Base-by-base conservation (phyloP, 1,140 invertebrate genomes). In the Heliothis virescens region DNA sequence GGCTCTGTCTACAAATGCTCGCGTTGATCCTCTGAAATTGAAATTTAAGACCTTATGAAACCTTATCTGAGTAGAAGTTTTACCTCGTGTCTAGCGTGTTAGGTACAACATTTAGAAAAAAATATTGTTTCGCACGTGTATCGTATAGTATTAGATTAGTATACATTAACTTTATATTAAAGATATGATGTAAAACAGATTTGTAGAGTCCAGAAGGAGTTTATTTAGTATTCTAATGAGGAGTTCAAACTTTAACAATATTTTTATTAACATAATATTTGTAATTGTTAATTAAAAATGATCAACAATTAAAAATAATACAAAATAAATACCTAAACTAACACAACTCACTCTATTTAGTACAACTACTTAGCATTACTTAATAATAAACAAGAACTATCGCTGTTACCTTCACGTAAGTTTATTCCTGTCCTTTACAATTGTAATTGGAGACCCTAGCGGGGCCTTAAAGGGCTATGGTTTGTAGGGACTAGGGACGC, bases 1-100 rank as follows among this genome's bases (percentile, higher is more conserved):
- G 75, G 60, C 50, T 81, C 81, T 65, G 80, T 81, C 75, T 75
- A 80, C 63, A 71, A 85, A 82, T 79, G 76, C 79, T 83, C 69
- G 79, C 79, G 62, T 79, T 88, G 83, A 90, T 90, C 89, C 85
- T 67, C 72, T 89, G 82, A 90, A 89, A 90, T 90, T 90, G 88
- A 89, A 89, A 90, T 89, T 90, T 89, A 89, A 90, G 85, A 89
- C 89, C 81, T 86, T 86, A 86, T 83, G 80, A 85, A 87, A 82
- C 83, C 78, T 79, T 78, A 65, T 79, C 57, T 50, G 74, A 63
- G 75, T 82, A 84, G 83, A 84, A 84, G 79, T 84, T 84, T 65
- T 69, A 78, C 62, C 52, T 69, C 62, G 62, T 29, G 18, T 53
- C 50, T 82, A 34, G 62, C 62, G 41, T 78, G 63, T 77, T 41